Evolutionary conservation across 2,113 vertebrate genomes (phyloP).

Genomic region (Laticauda laticaudata): DNA sequence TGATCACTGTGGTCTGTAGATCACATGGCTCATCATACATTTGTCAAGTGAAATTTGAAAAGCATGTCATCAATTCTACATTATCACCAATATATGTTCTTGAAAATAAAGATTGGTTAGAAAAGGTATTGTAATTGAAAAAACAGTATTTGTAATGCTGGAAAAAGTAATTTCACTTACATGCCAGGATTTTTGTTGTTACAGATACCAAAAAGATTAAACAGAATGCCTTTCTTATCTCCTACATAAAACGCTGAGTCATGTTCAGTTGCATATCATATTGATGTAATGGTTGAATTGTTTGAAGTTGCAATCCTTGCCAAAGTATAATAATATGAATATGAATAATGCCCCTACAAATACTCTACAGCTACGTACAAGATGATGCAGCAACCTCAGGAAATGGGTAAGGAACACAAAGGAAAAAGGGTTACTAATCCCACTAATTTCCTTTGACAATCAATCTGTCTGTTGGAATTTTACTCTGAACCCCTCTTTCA

Average conservation of each 20-base stretch:
- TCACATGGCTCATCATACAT: neutral
- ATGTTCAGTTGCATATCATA: constrained; percentile 6
- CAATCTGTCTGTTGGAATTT: constrained; percentile 77
- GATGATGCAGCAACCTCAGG: constrained; percentile 57
- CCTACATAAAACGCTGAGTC: neutral
- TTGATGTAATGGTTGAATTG: constrained; percentile 29
- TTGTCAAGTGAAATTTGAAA: neutral
- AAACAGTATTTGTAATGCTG: neutral
- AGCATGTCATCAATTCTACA: neutral
- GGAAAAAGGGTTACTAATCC: constrained; percentile 58
- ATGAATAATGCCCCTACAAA: constrained; percentile 40
- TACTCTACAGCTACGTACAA: constrained; percentile 40
- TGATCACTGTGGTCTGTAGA: neutral
- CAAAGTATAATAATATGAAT: constrained; percentile 46
- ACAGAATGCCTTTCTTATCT: neutral
- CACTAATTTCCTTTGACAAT: constrained; percentile 69
- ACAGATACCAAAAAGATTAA: neutral
- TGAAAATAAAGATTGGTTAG: neutral
- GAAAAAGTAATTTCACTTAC: neutral
- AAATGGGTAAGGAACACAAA: constrained; percentile 58
- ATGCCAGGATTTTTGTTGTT: neutral
- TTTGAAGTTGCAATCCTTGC: constrained; percentile 49
- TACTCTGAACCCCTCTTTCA: constrained; percentile 76
- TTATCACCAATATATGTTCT: neutral
- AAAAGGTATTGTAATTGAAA: neutral